Evolutionary conservation across 92 coral and sea anemone species (phyloP).

Genomic region (Galaxea fascicularis): DNA sequence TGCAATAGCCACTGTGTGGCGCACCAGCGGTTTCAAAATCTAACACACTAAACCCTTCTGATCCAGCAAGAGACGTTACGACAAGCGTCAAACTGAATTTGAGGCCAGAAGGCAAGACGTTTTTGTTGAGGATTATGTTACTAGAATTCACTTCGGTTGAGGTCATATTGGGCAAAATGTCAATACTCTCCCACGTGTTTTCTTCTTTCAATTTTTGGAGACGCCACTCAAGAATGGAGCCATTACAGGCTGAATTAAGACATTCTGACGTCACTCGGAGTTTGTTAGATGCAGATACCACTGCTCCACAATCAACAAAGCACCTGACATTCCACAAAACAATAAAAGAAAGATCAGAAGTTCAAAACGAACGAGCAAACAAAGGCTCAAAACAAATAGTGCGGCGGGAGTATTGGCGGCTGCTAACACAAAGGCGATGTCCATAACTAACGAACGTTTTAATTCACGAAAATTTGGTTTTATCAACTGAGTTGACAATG

Average conservation of each 20-base stretch:
- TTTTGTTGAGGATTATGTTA: slow-evolving; percentile 32
- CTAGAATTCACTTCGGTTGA: slow-evolving; percentile 18
- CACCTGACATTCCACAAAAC: slow-evolving; percentile 4
- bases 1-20: slow-evolving; percentile 33
- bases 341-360: no score
- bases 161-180: slow-evolving; percentile 39
- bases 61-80: slow-evolving; percentile 14
- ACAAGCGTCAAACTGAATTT: slow-evolving; percentile 24
- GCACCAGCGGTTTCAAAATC: slow-evolving; percentile 35
- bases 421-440: no score
- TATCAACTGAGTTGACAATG: no score
- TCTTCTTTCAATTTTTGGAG: not conserved
- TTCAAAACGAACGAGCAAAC: no score
- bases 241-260: slow-evolving; percentile 22
- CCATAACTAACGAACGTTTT: no score
- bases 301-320: slow-evolving; percentile 28
- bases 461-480: no score
- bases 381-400: no score
- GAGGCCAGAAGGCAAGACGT: slow-evolving; percentile 13
- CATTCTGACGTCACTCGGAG: slow-evolving; percentile 42
- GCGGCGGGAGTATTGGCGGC: no score
- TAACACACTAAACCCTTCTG: slow-evolving; percentile 15
- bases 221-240: slow-evolving; percentile 23
- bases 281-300: slow-evolving; percentile 31
- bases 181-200: not conserved